A percentile compares a stretch with the other conserved stretches of the same genome.
Conservation (phyloP, 2,797 vertebrate species). For the Catamblyrhynchus diadema region DNA sequence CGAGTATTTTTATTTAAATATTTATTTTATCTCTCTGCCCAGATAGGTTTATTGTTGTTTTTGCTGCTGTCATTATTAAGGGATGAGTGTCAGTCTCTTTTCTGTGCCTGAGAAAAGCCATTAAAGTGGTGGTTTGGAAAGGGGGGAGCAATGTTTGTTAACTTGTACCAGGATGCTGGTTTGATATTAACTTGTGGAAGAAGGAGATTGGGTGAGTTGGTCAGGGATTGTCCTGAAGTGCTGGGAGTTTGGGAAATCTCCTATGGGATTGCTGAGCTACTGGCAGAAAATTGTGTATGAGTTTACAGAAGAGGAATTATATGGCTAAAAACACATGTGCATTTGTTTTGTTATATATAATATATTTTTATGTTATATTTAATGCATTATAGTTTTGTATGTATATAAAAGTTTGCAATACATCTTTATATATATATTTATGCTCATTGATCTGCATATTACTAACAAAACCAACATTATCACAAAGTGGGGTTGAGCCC, state of each 20-base stretch:
- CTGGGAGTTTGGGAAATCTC: not conserved
- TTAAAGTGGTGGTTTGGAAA: not conserved
- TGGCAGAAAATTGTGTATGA: not conserved
- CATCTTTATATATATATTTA: not conserved
- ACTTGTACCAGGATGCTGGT: fast-evolving
- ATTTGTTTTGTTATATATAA: not conserved
- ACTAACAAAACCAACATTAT: not conserved
- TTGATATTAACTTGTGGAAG: not conserved
- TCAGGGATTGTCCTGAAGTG: not conserved
- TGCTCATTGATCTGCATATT: not conserved
- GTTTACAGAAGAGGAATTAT: not conserved
- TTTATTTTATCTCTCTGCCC: not conserved
- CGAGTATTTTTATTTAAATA: not conserved
- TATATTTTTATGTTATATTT: not conserved
- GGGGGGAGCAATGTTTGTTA: not conserved
- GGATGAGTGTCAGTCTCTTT: not conserved
- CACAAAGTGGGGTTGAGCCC: not conserved
- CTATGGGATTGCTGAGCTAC: not conserved
- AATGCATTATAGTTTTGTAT: not conserved
- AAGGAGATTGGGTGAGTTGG: not conserved
- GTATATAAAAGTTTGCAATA: not conserved
- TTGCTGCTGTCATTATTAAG: not conserved
- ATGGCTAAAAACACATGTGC: not conserved
- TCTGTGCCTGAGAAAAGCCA: not conserved
- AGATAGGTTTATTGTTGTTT: not conserved